Base-by-base conservation (phyloP, 1,140 invertebrate species). In the Papilio machaon region DNA sequence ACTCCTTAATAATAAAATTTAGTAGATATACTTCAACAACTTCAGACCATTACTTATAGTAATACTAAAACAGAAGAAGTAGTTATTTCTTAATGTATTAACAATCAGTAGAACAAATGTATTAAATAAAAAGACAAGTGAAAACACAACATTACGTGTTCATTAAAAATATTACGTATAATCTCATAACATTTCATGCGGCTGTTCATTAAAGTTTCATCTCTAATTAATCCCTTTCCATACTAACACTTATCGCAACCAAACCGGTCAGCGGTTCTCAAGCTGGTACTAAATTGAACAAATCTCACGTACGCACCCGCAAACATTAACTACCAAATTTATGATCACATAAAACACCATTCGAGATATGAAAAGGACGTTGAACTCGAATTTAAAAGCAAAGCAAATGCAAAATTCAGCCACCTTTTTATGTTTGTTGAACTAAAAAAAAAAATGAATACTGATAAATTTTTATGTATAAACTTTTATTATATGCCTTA, bases 261-360 rank as follows among this genome's bases (percentile, higher is more conserved):
- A 23, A 58, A 54, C 30, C 75, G 35, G 75, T n/a, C 75, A 54
- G 47, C 17, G 30, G 15, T 7, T 58, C 47, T 30, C 52, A 46
- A 17, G 60, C 76, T 78, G 76, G 76, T 43, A 78, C 58, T 17
- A 38, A 46, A 79, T 11, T 23, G 77, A 64, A 30, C 77, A 79
- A 67, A 79, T 38, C 77, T 60, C 77, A 79, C 77, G 58, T 78
- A 82, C n/a, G 17, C 2, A 49, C 80, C 73, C 82, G 54, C 52
- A 83, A 79, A 84, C 80, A 86, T 87, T 85, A 83, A 85, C 77
- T 83, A 49, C 82, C 82, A 80, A 88, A 88, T 87, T 88, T 85
- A 88, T 86, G 81, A 77, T 79, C 64, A 46, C 79, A 84, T 82
- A 81, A 83, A 85, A 84, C 79, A 82, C 70, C 74, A 73, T 82